phyloP scores from a whole-genome alignment of 1,140 invertebrate species.

The Rhizoglyphus robini region DNA sequence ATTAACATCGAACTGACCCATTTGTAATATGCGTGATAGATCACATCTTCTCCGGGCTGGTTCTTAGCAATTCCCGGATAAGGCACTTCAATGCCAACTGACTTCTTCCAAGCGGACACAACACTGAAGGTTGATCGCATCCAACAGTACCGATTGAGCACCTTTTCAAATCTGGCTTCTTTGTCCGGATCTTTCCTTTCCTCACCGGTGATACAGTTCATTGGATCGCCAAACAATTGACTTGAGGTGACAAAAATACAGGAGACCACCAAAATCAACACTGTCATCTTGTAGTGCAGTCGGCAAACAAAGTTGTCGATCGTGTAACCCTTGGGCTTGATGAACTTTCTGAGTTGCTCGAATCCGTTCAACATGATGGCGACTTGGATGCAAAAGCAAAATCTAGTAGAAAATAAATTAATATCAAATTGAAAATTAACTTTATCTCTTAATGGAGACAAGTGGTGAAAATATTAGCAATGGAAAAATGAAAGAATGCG shows the following conservation, averaged over 20 bases:
- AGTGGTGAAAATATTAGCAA: too few species aligned
- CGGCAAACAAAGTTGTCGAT: slow-evolving; percentile 72
- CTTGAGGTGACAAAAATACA: slow-evolving; percentile 74
- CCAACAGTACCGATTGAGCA: slow-evolving; percentile 69
- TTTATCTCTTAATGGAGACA: too few species aligned
- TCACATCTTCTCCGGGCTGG: slow-evolving; percentile 47
- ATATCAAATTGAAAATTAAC: too few species aligned
- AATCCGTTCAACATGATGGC: background rate
- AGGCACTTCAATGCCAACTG: slow-evolving; percentile 25
- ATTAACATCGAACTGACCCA: slow-evolving; percentile 80
- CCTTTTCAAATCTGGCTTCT: slow-evolving; percentile 58
- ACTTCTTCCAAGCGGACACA: slow-evolving; percentile 54
- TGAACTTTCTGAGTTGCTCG: background rate
- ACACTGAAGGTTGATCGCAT: slow-evolving; percentile 81
- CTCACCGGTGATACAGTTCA: slow-evolving; percentile 61
- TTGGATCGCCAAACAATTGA: slow-evolving; percentile 79
- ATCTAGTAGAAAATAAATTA: too few species aligned
- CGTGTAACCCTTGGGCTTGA: slow-evolving; percentile 65
- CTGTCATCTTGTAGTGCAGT: slow-evolving; percentile 74
- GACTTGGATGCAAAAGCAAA: too few species aligned
- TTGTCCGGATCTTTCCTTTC: slow-evolving; percentile 29
- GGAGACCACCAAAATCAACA: slow-evolving; percentile 64
- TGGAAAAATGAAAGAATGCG: too few species aligned
- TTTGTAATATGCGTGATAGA: slow-evolving; percentile 89
- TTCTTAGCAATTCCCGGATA: slow-evolving; percentile 22